Evolutionary conservation across 2,888 invertebrate species (phyloP).

Genomic region (Mycalesis mineus): DNA sequence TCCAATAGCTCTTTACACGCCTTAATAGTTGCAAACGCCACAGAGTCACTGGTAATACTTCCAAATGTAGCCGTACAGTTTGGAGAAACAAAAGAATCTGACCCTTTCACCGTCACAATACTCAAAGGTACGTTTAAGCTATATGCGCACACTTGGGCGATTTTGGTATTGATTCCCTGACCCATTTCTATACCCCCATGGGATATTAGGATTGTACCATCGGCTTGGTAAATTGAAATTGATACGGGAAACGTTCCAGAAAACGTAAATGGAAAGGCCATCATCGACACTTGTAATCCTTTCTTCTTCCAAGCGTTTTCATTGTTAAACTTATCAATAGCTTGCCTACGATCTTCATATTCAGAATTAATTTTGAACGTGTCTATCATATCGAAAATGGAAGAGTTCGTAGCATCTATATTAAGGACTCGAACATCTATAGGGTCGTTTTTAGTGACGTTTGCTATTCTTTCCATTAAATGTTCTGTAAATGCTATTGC

Average conservation of each 20-base stretch:
- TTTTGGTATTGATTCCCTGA: conserved; percentile 84
- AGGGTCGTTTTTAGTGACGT: conserved; percentile 74
- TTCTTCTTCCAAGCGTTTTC: conserved; percentile 87
- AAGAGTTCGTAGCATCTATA: conserved; percentile 49
- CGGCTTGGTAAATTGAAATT: conserved; percentile 82
- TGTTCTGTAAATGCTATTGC: conserved; percentile 77
- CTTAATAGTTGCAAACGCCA: conserved; percentile 76
- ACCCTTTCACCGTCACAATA: conserved; percentile 78
- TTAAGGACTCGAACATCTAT: conserved; percentile 77
- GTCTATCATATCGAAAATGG: conserved; percentile 70
- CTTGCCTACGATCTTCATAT: conserved; percentile 69
- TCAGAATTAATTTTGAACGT: conserved; percentile 78
- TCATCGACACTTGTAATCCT: conserved; percentile 79
- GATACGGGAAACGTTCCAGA: conserved; percentile 76
- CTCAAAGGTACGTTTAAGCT: conserved; percentile 81
- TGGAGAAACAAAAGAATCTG: conserved; percentile 81
- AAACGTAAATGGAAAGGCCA: conserved; percentile 79
- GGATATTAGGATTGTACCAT: conserved; percentile 82
- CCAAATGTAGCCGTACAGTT: conserved; percentile 84
- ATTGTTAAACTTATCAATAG: conserved; percentile 77
- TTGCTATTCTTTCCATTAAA: conserved; percentile 83
- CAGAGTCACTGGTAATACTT: conserved; percentile 84
- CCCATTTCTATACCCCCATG: conserved; percentile 87
- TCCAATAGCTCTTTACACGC: conserved; percentile 71
- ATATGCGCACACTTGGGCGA: conserved; percentile 84